phyloP scores from a whole-genome alignment of 2,888 invertebrate genomes.

The Panzeria rudis region DNA sequence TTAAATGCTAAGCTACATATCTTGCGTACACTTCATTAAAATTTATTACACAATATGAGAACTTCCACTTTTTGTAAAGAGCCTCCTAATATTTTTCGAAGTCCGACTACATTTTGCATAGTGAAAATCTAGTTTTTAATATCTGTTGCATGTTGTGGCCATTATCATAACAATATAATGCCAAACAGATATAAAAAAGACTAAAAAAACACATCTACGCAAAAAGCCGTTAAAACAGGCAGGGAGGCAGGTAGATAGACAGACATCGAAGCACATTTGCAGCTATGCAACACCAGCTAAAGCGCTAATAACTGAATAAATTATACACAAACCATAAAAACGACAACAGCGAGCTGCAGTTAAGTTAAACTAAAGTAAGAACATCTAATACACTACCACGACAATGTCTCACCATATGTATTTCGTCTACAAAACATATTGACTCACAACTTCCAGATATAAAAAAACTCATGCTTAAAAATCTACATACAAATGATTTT shows the following conservation, averaged over 20 bases:
- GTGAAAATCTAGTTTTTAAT: constrained; percentile 21
- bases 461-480: constrained; percentile 66
- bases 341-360: constrained; percentile 19
- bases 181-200: constrained; percentile 40
- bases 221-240: constrained; percentile 42
- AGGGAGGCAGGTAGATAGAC: constrained; percentile 27
- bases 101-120: neutral
- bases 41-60: no score
- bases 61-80: neutral
- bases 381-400: neutral
- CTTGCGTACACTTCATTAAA: no score
- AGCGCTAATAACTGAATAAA: constrained; percentile 68
- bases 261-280: constrained; percentile 16
- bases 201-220: constrained; percentile 32
- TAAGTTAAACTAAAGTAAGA: constrained; percentile 12
- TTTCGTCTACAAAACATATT: neutral
- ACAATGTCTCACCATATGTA: neutral
- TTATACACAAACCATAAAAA: constrained; percentile 50
- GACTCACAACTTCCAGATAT: constrained; percentile 40
- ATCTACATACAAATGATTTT: constrained; percentile 62
- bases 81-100: no score
- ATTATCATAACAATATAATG: constrained; percentile 62
- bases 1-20: no score
- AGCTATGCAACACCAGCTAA: constrained; percentile 31
- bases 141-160: constrained; percentile 44